These are phyloP conservation scores for Centropus unirufus DNA, from an alignment of 2,113 vertebrate genomes.

Conservation along the genomic window DNA sequence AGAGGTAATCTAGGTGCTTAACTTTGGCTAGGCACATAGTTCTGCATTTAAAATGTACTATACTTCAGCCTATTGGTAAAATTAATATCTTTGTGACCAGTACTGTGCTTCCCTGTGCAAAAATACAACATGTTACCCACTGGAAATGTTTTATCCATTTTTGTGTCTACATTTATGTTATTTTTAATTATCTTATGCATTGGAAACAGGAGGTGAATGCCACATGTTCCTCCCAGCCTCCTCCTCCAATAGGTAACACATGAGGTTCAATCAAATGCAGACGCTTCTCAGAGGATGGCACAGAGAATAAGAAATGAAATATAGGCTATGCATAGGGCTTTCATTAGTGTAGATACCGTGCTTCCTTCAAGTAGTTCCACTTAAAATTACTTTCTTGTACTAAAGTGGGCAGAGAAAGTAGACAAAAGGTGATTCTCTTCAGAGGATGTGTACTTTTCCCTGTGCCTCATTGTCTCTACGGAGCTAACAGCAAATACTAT, in stretches of 20 bases:
- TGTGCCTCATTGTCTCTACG: neutral
- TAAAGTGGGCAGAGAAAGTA: neutral
- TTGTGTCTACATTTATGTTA: neutral
- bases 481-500: neutral
- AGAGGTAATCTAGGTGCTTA: neutral
- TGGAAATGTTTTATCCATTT: neutral
- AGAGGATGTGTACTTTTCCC: neutral
- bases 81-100: neutral
- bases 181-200: neutral
- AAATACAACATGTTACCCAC: neutral
- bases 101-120: neutral
- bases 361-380: neutral
- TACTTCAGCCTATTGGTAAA: neutral
- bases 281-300: neutral
- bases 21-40: neutral
- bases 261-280: neutral
- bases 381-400: neutral
- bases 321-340: neutral
- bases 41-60: neutral
- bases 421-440: neutral
- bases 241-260: neutral
- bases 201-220: neutral
- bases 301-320: neutral
- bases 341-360: neutral
- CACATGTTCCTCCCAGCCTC: neutral